Conservation (phyloP, 2,888 invertebrate genomes). For the Ecdyonurus torrentis region DNA sequence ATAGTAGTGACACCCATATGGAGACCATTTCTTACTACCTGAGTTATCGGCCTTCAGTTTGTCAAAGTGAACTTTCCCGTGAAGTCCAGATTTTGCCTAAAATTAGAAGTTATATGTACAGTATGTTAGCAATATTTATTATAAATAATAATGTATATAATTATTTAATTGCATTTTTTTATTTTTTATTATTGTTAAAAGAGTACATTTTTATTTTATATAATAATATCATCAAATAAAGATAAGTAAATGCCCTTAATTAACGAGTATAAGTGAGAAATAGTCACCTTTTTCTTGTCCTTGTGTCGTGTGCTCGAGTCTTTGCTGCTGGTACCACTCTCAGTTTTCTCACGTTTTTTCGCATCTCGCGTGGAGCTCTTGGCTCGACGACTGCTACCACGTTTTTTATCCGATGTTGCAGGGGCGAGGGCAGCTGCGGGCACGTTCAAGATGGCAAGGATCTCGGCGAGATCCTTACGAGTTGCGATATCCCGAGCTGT, state of each 20-base stretch:
- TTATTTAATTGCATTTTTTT: background rate
- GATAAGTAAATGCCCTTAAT: too few relatives aligned
- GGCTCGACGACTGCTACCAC: conserved; percentile 28
- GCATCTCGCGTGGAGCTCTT: conserved; percentile 25
- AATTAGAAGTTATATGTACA: background rate
- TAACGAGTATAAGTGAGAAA: background rate
- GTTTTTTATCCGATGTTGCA: conserved; percentile 20
- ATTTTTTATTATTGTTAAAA: too few relatives aligned
- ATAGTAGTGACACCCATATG: conserved; percentile 82
- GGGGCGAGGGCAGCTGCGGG: conserved; percentile 28
- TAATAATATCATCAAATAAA: background rate
- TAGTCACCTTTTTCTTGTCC: conserved; percentile 26
- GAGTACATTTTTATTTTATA: background rate
- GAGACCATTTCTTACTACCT: conserved; percentile 47
- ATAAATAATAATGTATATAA: background rate
- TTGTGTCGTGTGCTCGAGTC: conserved; percentile 26
- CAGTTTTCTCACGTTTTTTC: conserved; percentile 21
- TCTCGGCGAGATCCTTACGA: conserved; percentile 71
- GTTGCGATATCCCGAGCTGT: conserved; percentile 78
- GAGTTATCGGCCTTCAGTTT: conserved; percentile 15
- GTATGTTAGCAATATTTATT: too few relatives aligned
- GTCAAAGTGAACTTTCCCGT: conserved; percentile 38
- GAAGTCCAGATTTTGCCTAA: background rate
- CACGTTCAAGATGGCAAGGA: conserved; percentile 54
- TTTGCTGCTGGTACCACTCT: conserved; percentile 20